Percentiles rank a stretch among this genome's conserved stretches.
Evolutionary conservation across 2,797 vertebrate genomes (phyloP).

Genomic region (Schizothorax lantsangensis): DNA sequence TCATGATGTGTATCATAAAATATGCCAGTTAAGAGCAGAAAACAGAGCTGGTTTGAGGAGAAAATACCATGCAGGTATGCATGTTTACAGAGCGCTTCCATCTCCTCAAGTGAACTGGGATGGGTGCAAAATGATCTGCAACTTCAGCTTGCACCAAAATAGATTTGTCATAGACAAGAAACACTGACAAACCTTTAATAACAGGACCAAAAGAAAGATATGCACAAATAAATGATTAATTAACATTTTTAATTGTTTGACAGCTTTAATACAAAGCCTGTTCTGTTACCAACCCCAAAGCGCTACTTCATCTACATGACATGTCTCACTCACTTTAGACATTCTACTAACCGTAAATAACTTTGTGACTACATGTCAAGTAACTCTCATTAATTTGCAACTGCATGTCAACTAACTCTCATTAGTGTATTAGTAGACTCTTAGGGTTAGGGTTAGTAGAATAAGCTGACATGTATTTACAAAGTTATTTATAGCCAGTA

Average conservation of each 20-base stretch:
- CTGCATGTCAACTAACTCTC: not conserved
- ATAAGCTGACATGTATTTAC: not conserved
- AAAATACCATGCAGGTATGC: conserved; percentile 24
- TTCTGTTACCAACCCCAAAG: not conserved
- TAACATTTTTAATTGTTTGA: not conserved
- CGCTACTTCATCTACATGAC: not conserved
- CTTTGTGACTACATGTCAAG: not conserved
- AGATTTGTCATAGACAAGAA: not conserved
- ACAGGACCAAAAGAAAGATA: not conserved
- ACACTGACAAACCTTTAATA: not conserved
- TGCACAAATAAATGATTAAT: not conserved
- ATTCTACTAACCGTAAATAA: not conserved
- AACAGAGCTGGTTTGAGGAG: conserved; percentile 8
- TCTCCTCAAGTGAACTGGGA: not conserved
- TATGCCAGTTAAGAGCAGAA: conserved; percentile 43
- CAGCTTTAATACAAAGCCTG: not conserved
- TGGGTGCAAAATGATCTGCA: not conserved
- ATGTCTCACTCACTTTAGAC: not conserved
- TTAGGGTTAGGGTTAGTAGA: not conserved
- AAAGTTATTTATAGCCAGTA: not conserved
- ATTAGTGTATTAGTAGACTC: not conserved
- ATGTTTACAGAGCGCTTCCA: conserved; percentile 34
- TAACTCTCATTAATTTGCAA: not conserved
- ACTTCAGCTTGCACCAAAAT: not conserved
- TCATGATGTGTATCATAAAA: conserved; percentile 24